A percentile compares a stretch with the other conserved stretches of the same genome.
phyloP scores from a whole-genome alignment of 2,113 vertebrate species.

The Saimiri boliviensis region DNA sequence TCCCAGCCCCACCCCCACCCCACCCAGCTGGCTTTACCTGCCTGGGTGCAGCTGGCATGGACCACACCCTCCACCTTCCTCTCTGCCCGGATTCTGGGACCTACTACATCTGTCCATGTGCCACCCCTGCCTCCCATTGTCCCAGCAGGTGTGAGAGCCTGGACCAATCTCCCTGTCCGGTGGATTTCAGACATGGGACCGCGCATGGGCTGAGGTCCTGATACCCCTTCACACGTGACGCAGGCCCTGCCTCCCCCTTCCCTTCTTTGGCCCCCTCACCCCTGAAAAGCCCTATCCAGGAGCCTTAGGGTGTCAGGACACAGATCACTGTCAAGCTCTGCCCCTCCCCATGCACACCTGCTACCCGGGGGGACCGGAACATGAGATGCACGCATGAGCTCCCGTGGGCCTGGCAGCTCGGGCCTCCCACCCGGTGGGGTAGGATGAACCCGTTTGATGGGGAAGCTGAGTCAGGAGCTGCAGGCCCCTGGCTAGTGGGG shows the following conservation, averaged over 20 bases:
- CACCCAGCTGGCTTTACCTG: neutral
- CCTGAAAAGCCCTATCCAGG: neutral
- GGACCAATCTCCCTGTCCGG: too few species aligned
- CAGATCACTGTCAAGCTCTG: neutral
- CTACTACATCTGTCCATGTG: neutral
- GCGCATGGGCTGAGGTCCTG: too few species aligned
- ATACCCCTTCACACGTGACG: too few species aligned
- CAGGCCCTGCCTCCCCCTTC: too few species aligned
- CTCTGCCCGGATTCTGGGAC: neutral
- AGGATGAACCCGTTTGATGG: too few species aligned
- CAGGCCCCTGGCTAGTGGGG: neutral
- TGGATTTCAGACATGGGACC: too few species aligned
- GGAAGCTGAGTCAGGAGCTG: neutral
- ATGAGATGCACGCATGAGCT: too few species aligned
- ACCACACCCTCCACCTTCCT: neutral
- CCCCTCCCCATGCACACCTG: neutral
- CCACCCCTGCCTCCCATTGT: neutral
- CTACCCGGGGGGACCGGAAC: neutral
- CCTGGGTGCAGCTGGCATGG: neutral
- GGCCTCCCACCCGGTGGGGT: fast-evolving
- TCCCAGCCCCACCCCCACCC: neutral
- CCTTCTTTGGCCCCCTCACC: neutral
- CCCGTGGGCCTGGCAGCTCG: neutral
- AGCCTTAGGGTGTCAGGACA: neutral
- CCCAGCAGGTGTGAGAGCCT: fast-evolving